Evolutionary conservation across 2,888 invertebrate species (phyloP).

Genomic region (Hirtodrosophila alboralis): DNA sequence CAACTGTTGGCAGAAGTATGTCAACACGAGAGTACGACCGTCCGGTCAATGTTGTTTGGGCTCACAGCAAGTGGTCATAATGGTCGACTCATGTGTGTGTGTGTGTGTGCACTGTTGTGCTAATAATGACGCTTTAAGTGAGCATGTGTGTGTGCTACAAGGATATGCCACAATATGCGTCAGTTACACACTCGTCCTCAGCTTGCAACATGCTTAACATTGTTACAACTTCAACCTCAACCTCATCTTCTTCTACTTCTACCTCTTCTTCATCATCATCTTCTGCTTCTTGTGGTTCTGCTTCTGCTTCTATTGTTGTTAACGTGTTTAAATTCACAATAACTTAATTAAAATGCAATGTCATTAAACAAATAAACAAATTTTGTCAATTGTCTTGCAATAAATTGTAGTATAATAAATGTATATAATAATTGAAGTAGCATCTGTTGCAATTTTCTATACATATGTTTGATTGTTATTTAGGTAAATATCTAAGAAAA

Average conservation of each 20-base stretch:
- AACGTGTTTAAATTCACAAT: constrained; percentile 39
- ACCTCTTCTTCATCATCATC: not conserved
- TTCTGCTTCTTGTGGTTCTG: constrained; percentile 4
- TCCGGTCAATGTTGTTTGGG: constrained; percentile 51
- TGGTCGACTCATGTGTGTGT: constrained; percentile 53
- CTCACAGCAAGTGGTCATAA: constrained; percentile 76
- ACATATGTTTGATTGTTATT: not conserved
- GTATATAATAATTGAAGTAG: not conserved
- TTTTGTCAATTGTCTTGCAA: constrained; percentile 43
- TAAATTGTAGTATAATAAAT: constrained; percentile 28
- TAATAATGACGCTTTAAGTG: constrained; percentile 76
- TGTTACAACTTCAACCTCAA: constrained; percentile 19
- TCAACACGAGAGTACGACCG: constrained; percentile 70
- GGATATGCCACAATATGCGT: constrained; percentile 54
- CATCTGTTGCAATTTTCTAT: constrained; percentile 12
- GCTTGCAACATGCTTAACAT: constrained; percentile 37
- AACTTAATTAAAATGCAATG: constrained; percentile 71
- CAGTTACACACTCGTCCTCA: constrained; percentile 40
- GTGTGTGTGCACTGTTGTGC: constrained; percentile 56
- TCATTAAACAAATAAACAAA: constrained; percentile 55
- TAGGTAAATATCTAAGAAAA: no score
- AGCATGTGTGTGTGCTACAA: constrained; percentile 45
- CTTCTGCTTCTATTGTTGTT: constrained; percentile 22
- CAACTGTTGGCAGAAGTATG: constrained; percentile 81
- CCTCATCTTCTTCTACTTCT: not conserved